phyloP scores from a whole-genome alignment of 2,113 vertebrate genomes.

The Orycteropus afer region DNA sequence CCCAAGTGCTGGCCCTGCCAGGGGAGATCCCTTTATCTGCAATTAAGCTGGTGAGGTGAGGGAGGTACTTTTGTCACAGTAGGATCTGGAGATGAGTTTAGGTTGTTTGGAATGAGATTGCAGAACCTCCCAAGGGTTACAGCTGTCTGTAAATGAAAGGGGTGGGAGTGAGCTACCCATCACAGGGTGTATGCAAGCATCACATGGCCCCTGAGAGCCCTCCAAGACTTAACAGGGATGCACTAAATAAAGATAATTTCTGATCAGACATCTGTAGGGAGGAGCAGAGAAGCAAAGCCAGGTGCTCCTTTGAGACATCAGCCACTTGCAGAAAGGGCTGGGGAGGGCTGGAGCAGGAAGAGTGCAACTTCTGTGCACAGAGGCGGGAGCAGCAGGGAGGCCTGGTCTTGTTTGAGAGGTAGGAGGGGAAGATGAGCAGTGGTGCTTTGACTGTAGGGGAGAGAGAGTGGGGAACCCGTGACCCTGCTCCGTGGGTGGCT shows the following conservation, averaged over 20 bases:
- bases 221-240: background rate
- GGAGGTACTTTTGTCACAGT: background rate
- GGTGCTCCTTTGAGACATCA: accelerated
- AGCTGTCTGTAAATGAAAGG: background rate
- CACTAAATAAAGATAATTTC: background rate
- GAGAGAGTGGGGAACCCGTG: accelerated
- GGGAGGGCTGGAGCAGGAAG: background rate
- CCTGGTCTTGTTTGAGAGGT: background rate
- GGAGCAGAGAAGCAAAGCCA: background rate
- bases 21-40: constrained; percentile 28
- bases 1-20: background rate
- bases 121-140: background rate
- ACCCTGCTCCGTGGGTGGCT: background rate
- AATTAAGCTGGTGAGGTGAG: background rate
- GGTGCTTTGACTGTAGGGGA: background rate
- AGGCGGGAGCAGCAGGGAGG: background rate
- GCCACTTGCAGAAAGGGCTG: background rate
- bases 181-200: background rate
- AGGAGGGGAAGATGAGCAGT: background rate
- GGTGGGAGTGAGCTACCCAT: background rate
- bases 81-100: constrained; percentile 4
- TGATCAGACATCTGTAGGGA: background rate
- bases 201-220: background rate
- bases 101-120: background rate
- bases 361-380: background rate